phyloP scores from a whole-genome alignment of 2,888 invertebrate genomes.

The Amblyjoppa fuscipennis region DNA sequence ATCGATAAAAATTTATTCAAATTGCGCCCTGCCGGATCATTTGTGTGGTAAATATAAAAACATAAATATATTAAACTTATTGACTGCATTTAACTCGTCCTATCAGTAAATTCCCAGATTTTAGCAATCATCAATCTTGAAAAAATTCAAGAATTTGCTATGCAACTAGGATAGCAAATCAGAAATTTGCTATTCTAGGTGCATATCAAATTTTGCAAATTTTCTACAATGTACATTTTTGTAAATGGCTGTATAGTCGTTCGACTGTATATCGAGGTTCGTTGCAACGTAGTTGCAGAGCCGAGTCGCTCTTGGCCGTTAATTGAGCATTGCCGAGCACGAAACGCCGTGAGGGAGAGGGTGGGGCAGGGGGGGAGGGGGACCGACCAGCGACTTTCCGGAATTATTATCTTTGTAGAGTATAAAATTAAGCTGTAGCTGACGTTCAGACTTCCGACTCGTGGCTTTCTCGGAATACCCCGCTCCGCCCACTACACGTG shows the following conservation, averaged over 20 bases:
- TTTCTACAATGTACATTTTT: neutral
- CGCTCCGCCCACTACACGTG: constrained; percentile 48
- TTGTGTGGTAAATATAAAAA: too few relatives aligned
- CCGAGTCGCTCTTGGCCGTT: neutral
- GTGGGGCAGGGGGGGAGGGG: too few relatives aligned
- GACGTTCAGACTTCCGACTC: constrained; percentile 6
- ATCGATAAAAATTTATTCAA: neutral
- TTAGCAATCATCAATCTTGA: neutral
- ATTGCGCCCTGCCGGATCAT: too few relatives aligned
- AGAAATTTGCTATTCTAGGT: neutral
- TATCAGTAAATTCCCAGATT: neutral
- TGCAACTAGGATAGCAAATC: too few relatives aligned
- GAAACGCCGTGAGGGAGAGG: neutral
- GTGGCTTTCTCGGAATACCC: constrained; percentile 19
- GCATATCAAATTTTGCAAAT: neutral
- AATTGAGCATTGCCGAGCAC: neutral
- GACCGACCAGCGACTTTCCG: neutral
- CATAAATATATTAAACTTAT: too few relatives aligned
- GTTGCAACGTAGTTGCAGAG: neutral
- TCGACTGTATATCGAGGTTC: neutral
- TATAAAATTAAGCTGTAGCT: constrained; percentile 82
- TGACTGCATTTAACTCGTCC: too few relatives aligned
- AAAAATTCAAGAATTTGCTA: neutral
- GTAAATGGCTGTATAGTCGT: neutral
- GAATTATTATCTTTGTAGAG: constrained; percentile 81